phyloP scores from a whole-genome alignment of 2,888 invertebrate genomes.

The Leptopilina drosophilae region DNA sequence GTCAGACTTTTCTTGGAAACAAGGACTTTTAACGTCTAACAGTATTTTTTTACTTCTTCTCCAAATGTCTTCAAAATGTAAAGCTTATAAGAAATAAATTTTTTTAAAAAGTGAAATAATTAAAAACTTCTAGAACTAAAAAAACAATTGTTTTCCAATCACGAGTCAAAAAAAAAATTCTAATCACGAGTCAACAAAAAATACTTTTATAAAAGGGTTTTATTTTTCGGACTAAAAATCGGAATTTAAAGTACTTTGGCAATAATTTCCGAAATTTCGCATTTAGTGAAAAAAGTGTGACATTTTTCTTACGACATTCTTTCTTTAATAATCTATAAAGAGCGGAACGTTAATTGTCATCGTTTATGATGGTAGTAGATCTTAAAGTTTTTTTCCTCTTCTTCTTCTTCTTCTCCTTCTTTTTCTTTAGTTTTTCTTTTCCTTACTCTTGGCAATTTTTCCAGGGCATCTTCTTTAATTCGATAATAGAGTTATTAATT shows the following conservation, averaged over 20 bases:
- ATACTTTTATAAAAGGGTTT: too few species aligned
- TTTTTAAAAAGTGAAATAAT: too few species aligned
- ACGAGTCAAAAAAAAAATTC: too few species aligned
- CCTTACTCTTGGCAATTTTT: constrained; percentile 47
- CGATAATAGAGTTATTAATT: constrained; percentile 67
- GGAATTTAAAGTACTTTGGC: too few species aligned
- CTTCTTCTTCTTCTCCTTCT: neutral
- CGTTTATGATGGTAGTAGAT: neutral
- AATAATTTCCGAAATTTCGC: too few species aligned
- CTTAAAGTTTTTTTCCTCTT: neutral
- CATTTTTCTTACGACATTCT: neutral
- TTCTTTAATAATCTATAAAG: neutral
- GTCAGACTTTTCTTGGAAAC: constrained; percentile 6
- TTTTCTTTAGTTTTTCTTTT: neutral
- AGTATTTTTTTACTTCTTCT: neutral
- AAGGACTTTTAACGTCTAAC: constrained; percentile 5
- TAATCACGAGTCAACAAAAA: too few species aligned
- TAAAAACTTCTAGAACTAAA: too few species aligned
- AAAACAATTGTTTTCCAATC: too few species aligned
- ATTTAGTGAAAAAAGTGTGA: too few species aligned
- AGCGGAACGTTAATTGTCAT: neutral
- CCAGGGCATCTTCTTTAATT: constrained; percentile 59
- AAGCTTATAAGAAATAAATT: too few species aligned
- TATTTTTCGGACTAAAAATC: too few species aligned
- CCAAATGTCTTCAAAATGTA: too few species aligned